A percentile compares a stretch with the other conserved stretches of the same genome.
These are phyloP conservation scores for Pheosia tremula DNA, from an alignment of 2,888 invertebrate species.

Conservation along the genomic window DNA sequence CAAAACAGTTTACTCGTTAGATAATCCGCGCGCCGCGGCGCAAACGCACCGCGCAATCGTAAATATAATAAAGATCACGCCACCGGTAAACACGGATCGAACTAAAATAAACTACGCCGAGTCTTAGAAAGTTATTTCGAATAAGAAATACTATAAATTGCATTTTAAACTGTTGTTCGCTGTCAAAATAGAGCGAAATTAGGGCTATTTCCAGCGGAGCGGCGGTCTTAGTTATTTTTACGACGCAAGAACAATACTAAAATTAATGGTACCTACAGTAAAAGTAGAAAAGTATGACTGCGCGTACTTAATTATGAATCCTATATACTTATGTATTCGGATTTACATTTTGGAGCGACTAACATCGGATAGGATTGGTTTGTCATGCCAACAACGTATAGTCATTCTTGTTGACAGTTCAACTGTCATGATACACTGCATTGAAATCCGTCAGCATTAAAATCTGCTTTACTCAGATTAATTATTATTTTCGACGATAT, in stretches of 20 bases:
- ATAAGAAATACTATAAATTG: constrained; percentile 22
- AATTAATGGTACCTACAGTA: background rate
- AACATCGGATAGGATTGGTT: no score
- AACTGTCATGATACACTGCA: no score
- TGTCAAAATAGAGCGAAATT: constrained; percentile 14
- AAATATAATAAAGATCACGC: constrained; percentile 35
- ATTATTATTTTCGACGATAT: no score
- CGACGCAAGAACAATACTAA: background rate
- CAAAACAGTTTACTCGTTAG: constrained; percentile 11
- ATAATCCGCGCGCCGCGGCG: constrained; percentile 13
- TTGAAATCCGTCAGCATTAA: no score
- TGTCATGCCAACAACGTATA: no score
- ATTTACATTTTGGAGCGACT: no score
- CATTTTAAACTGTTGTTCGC: constrained; percentile 21
- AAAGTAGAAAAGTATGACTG: no score
- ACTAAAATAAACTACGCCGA: constrained; percentile 25
- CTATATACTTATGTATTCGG: no score
- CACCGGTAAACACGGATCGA: constrained; percentile 26
- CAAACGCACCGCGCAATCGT: constrained; percentile 16
- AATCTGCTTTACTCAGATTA: no score
- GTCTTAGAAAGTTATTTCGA: constrained; percentile 19
- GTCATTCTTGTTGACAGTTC: no score
- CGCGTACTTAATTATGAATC: no score
- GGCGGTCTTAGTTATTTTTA: background rate
- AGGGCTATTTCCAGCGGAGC: background rate